Evolutionary conservation across 2,888 invertebrate genomes (phyloP), one percentile per base, ranked within the genome.

Genomic region (Oscheius sp.): DNA sequence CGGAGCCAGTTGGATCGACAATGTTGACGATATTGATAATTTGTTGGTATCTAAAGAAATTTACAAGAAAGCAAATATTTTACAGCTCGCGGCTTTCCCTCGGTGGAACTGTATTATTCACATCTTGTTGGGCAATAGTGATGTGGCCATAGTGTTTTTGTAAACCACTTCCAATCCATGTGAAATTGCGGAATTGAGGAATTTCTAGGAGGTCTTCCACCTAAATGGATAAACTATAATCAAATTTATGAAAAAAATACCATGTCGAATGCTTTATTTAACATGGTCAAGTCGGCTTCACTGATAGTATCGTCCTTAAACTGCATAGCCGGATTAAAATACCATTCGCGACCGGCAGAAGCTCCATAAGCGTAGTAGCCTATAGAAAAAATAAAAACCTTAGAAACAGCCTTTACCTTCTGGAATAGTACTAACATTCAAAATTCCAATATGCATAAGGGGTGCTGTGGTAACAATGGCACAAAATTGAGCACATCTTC

Each of bases 311-410:
- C 69, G 63, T 82, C 82, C 38, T 82, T 81, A 70, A 80, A 82
- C 59, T 82, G 82, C 49, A 74, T 67, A 0, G 78, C 77, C 3
- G 82, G 81, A 33, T 80, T 76, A 38, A 82, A 57, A 38, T 80
- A 82, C 82, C 82, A 83, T 51, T 83, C 82, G 50, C 82, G 75
- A 26, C 82, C 82, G 47, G 80, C 80, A 8, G 82, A 82, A 6
- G 82, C 81, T n/a, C 82, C 82, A 49, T 78, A 82, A 0, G 78
- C 78, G 49, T 77, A 81, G 50, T 77, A 80, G 14, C 82, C 80
- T 73, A 51, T n/a, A n/a, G n/a, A n/a, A n/a, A n/a, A n/a, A n/a
- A n/a, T n/a, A n/a, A n/a, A n/a, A n/a, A 14, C 26, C 61, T 44
- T n/a, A 45, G 47, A 32, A 36, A 30, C 9, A 30, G 30, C n/a